Evolutionary conservation across 2,888 invertebrate species (phyloP).

Genomic region (Latrodectus hesperus): DNA sequence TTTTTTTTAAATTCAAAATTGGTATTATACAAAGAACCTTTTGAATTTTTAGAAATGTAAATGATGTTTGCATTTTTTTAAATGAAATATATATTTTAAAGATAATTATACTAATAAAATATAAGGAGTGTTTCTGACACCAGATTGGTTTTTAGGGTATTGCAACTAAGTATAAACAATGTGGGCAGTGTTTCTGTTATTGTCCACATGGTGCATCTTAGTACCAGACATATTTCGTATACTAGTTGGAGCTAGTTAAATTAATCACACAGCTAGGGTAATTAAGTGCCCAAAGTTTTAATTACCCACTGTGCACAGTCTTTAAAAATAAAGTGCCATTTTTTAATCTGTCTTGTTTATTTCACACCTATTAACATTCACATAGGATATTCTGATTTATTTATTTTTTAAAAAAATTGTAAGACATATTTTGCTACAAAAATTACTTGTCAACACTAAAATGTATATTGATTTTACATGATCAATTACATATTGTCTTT

Average conservation of each 20-base stretch:
- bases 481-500: too few species aligned
- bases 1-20: not conserved
- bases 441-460: too few species aligned
- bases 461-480: too few species aligned
- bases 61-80: not conserved
- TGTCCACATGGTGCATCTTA: constrained; percentile 54
- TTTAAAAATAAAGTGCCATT: constrained; percentile 68
- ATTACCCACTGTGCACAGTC: constrained; percentile 67
- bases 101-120: not conserved
- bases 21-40: not conserved
- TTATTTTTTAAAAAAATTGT: too few species aligned
- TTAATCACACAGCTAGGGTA: constrained; percentile 59
- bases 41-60: too few species aligned
- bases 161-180: constrained; percentile 27
- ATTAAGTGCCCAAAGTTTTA: constrained; percentile 66
- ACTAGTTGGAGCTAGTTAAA: constrained; percentile 58
- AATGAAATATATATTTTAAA: too few species aligned
- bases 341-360: constrained; percentile 10
- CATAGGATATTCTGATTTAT: too few species aligned
- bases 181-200: constrained; percentile 63
- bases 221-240: constrained; percentile 42
- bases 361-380: too few species aligned
- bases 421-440: too few species aligned
- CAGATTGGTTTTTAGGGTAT: constrained; percentile 19
- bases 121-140: constrained; percentile 26